Percentiles rank a stretch among this genome's conserved stretches.
phyloP scores from a whole-genome alignment of 2,113 vertebrate species.

The Mobula hypostoma region DNA sequence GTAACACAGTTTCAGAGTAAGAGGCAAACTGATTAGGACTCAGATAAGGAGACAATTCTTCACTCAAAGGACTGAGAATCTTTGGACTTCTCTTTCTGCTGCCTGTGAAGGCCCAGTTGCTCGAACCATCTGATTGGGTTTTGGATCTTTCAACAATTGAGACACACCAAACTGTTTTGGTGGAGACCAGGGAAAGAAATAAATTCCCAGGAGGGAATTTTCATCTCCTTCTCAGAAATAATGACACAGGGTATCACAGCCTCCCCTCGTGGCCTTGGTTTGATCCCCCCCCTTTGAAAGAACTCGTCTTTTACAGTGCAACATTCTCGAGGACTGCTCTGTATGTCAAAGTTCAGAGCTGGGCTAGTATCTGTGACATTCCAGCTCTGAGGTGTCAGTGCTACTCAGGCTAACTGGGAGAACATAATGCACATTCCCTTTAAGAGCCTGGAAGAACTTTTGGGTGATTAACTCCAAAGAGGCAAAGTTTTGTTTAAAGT shows the following conservation, averaged over 20 bases:
- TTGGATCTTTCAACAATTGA: too few relatives aligned
- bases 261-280: background rate
- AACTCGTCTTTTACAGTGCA: background rate
- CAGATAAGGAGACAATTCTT: too few relatives aligned
- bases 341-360: background rate
- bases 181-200: too few relatives aligned
- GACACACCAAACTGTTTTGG: too few relatives aligned
- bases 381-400: background rate
- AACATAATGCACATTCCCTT: background rate
- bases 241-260: background rate
- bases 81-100: too few relatives aligned
- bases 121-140: too few relatives aligned
- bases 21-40: too few relatives aligned
- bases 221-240: background rate
- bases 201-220: background rate
- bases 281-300: background rate
- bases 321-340: background rate
- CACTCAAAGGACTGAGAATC: too few relatives aligned
- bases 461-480: background rate
- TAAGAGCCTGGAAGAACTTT: background rate
- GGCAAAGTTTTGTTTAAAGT: too few relatives aligned
- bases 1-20: too few relatives aligned
- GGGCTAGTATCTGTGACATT: background rate
- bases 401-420: background rate
- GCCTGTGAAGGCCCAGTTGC: too few relatives aligned